These are phyloP conservation scores for Cyphomyrus plagiostoma DNA, from an alignment of 2,113 vertebrate genomes.

Conservation along the genomic window DNA sequence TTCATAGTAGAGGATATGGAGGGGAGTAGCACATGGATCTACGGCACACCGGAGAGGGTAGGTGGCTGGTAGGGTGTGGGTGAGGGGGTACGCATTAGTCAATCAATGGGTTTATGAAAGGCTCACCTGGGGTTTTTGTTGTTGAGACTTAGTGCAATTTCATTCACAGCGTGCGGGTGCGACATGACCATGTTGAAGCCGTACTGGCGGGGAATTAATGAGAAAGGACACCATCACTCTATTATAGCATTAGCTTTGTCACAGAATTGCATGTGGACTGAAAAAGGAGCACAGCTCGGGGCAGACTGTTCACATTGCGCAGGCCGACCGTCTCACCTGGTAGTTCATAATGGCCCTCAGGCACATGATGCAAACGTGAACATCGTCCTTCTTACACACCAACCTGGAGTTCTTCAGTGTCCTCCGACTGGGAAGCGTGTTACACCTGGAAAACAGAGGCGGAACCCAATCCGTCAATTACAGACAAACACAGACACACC, in stretches of 20 bases:
- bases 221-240: background rate
- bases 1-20: background rate
- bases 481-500: background rate
- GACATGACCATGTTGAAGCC: constrained; percentile 99
- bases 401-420: constrained; percentile 89
- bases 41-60: background rate
- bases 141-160: constrained; percentile 92
- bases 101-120: background rate
- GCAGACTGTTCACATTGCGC: background rate
- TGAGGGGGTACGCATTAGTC: background rate
- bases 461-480: background rate
- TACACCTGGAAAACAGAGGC: constrained; percentile 63
- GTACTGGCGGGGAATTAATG: constrained; percentile 60
- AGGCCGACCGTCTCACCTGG: constrained; percentile 64
- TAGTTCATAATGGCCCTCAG: constrained; percentile 97
- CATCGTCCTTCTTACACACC: constrained; percentile 94
- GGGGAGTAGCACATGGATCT: background rate
- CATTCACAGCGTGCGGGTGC: constrained; percentile 90
- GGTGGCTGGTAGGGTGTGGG: background rate
- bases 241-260: background rate
- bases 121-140: constrained; percentile 92
- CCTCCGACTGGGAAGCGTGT: constrained; percentile 85
- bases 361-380: constrained; percentile 97
- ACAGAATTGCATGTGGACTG: background rate
- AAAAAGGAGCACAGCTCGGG: background rate